Conservation (phyloP, 1,140 invertebrate genomes). For the Drosophila setifemur region DNA sequence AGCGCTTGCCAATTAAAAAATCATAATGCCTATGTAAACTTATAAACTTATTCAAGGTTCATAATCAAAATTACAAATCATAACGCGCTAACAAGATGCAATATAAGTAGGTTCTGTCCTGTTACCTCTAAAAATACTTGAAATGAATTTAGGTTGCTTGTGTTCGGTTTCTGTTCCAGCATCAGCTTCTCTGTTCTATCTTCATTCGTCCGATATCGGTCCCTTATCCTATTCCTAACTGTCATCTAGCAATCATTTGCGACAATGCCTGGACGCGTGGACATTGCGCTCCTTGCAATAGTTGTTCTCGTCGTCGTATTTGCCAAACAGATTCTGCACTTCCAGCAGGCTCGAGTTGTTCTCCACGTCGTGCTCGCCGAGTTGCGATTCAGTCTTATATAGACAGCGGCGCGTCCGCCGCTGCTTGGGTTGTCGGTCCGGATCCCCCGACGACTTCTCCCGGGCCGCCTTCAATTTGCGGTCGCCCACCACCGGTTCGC, state of each 20-base stretch:
- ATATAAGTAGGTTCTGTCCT: conserved; percentile 18
- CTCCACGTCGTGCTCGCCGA: conserved; percentile 57
- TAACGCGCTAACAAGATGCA: neutral
- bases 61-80: conserved; percentile 34
- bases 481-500: conserved; percentile 46
- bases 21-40: neutral
- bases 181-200: conserved; percentile 3
- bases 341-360: conserved; percentile 71
- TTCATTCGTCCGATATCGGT: neutral
- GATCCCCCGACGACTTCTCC: neutral
- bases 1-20: conserved; percentile 2
- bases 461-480: conserved; percentile 50
- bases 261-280: conserved; percentile 66
- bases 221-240: conserved; percentile 25
- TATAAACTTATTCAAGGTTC: neutral
- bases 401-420: conserved; percentile 71
- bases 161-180: neutral
- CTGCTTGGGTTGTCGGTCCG: conserved; percentile 30
- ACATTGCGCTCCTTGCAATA: conserved; percentile 66
- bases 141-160: conserved; percentile 32
- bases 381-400: conserved; percentile 73
- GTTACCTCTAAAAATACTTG: conserved; percentile 65
- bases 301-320: conserved; percentile 74
- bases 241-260: conserved; percentile 57
- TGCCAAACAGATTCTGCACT: conserved; percentile 59